Evolutionary conservation across 2,113 vertebrate species (phyloP).

Genomic region (Pleuronectes platessa): DNA sequence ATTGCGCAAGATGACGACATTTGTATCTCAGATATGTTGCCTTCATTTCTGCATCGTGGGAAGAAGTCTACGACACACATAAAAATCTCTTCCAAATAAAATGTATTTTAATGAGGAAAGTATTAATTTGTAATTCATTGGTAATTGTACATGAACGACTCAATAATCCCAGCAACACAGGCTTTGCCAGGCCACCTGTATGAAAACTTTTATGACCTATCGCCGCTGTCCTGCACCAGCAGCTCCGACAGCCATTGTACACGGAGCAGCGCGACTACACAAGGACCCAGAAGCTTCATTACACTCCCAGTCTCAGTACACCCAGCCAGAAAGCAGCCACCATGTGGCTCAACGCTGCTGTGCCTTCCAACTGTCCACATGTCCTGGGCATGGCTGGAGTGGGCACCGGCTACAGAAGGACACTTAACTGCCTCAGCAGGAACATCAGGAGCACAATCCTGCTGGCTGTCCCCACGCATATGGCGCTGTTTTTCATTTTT

Average conservation of each 20-base stretch:
- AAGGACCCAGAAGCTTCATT: constrained; percentile 72
- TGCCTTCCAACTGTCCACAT: constrained; percentile 57
- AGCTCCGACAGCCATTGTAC: constrained; percentile 44
- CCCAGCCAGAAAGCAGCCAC: constrained; percentile 59
- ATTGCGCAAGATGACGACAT: no score
- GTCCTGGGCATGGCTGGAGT: constrained; percentile 56
- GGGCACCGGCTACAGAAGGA: constrained; percentile 53
- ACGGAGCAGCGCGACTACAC: constrained; percentile 45
- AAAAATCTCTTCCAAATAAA: no score
- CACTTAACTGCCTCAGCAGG: constrained; percentile 60
- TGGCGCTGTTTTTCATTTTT: constrained; percentile 72
- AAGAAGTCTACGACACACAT: no score
- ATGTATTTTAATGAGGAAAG: no score
- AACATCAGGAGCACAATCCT: constrained; percentile 65
- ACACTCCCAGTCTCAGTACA: constrained; percentile 44
- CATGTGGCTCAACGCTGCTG: constrained; percentile 21
- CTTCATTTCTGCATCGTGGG: no score
- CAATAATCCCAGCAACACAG: no score
- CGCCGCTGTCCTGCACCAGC: not conserved
- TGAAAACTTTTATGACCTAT: not conserved
- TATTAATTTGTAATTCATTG: no score
- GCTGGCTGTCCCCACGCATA: constrained; percentile 62
- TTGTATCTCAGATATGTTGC: no score
- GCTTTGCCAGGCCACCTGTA: not conserved
- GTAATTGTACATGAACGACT: no score